Conservation (phyloP, 2,888 invertebrate species). For the Anagyrus pseudococci region DNA sequence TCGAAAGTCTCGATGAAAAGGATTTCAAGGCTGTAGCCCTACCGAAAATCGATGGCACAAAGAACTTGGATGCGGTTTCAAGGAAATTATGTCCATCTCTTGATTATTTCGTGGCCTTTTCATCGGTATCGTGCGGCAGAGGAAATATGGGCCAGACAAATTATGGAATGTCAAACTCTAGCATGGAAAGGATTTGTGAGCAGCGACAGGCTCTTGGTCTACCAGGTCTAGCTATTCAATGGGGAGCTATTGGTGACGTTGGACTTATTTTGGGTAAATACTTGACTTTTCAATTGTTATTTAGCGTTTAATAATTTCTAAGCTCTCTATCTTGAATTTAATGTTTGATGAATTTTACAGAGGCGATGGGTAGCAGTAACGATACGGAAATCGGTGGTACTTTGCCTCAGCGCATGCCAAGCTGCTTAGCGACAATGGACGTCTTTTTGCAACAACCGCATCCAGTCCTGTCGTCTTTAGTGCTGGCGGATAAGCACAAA, state of each 20-base stretch:
- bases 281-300: conserved; percentile 6
- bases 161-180: conserved; percentile 96
- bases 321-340: no score
- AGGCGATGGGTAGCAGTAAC: conserved; percentile 86
- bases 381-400: conserved; percentile 95
- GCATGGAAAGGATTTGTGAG: conserved; percentile 96
- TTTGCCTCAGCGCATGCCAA: conserved; percentile 93
- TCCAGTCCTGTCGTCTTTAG: conserved; percentile 82
- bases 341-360: no score
- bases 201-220: conserved; percentile 81
- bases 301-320: no score
- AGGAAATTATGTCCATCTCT: conserved; percentile 79
- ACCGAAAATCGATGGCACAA: conserved; percentile 88
- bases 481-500: conserved; percentile 85
- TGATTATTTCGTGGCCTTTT: conserved; percentile 95
- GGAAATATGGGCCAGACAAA: conserved; percentile 97
- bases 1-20: conserved; percentile 83
- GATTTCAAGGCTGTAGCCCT: conserved; percentile 81
- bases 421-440: conserved; percentile 89
- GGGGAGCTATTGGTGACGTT: conserved; percentile 99
- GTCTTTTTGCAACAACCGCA: conserved; percentile 88
- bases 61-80: conserved; percentile 80
- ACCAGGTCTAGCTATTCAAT: conserved; percentile 92
- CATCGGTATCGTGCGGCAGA: conserved; percentile 94
- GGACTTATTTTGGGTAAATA: conserved; percentile 76